Evolutionary conservation across 2,888 invertebrate genomes (phyloP), one percentile per base, ranked within the genome.

Genomic region (Cosmopolites sordidus): DNA sequence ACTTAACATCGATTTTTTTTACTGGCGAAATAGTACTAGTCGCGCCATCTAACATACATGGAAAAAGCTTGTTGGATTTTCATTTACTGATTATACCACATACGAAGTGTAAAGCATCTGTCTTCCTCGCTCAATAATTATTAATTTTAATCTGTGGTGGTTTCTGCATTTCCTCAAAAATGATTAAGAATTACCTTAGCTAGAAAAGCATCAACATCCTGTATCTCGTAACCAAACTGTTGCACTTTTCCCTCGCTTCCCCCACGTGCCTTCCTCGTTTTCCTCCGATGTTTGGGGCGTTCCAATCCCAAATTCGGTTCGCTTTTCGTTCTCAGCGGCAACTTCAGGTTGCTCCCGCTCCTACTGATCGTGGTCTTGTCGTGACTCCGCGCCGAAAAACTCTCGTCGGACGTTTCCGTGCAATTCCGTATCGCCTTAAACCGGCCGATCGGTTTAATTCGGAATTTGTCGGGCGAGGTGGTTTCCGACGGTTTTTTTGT

Each of bases 131-230:
- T n/a, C n/a, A n/a, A n/a, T n/a, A n/a, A n/a, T n/a, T n/a, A n/a
- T n/a, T n/a, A n/a, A n/a, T n/a, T n/a, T n/a, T n/a, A n/a, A n/a
- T n/a, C n/a, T n/a, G n/a, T n/a, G n/a, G n/a, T n/a, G n/a, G n/a
- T n/a, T n/a, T n/a, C n/a, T n/a, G n/a, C n/a, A n/a, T n/a, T n/a
- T n/a, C n/a, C n/a, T n/a, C n/a, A n/a, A n/a, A n/a, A n/a, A n/a
- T n/a, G n/a, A n/a, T n/a, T n/a, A n/a, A n/a, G n/a, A n/a, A n/a
- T n/a, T 68, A 86, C 86, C 80, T 87, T 86, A 4, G 84, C 83
- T 45, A 90, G 77, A 70, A 89, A 89, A 56, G 83, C 83, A 69
- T 89, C 89, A 56, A 90, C 79, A 71, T 90, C 89, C 56, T 83
- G 80, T 43, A 90, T 89, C 62, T 89, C 88, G 64, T 90, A 89